Percentiles rank a stretch among this genome's conserved stretches.
Evolutionary conservation across 2,113 vertebrate genomes (phyloP).

Genomic region (Elephantulus edwardii): DNA sequence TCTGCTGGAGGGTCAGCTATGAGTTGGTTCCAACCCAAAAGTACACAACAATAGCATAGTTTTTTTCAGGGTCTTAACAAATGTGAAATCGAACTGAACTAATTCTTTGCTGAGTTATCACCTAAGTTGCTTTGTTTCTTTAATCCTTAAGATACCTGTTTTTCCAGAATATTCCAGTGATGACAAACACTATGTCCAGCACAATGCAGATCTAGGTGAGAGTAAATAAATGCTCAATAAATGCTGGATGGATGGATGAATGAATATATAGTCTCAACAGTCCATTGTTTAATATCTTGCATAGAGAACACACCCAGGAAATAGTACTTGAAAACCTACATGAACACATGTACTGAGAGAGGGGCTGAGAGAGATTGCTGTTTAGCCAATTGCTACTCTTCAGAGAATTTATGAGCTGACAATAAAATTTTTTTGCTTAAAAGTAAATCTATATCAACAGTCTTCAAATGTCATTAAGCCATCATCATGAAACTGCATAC

Average conservation of each 20-base stretch:
- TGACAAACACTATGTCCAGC: neutral
- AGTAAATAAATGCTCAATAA: constrained; percentile 1
- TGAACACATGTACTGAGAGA: too few relatives aligned
- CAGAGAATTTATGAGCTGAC: neutral
- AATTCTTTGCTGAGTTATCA: neutral
- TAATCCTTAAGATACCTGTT: neutral
- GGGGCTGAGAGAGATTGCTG: neutral
- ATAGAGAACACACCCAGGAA: neutral
- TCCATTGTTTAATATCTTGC: constrained; percentile 13
- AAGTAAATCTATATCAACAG: constrained; percentile 25
- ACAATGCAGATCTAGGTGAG: too few relatives aligned
- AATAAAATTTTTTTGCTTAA: neutral
- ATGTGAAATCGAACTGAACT: constrained; percentile 35
- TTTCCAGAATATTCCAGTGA: neutral
- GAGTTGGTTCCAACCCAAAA: too few relatives aligned
- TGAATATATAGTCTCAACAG: neutral
- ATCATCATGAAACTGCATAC: neutral
- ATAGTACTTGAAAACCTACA: neutral
- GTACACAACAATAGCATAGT: too few relatives aligned
- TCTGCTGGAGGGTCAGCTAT: too few relatives aligned
- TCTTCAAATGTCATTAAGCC: neutral
- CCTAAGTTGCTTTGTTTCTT: neutral
- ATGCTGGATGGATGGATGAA: neutral
- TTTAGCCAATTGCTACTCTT: too few relatives aligned
- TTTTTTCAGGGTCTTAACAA: neutral